phyloP scores from a whole-genome alignment of 2,113 vertebrate species.

The Genyomyrus donnyi region DNA sequence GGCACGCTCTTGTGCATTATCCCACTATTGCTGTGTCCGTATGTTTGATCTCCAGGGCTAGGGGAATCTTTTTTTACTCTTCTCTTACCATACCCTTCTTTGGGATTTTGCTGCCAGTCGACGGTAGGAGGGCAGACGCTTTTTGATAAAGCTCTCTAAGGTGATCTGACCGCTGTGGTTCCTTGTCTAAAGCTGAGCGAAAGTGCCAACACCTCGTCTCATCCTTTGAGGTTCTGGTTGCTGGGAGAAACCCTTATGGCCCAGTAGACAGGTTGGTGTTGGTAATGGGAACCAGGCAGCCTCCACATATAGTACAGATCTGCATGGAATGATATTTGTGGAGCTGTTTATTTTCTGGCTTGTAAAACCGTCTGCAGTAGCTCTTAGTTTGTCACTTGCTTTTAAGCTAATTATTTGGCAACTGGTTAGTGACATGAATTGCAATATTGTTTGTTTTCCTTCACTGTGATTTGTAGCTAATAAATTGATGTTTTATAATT shows the following conservation, averaged over 20 bases:
- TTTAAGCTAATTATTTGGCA: background rate
- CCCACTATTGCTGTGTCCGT: background rate
- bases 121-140: background rate
- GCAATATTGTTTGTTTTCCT: background rate
- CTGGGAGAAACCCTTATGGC: background rate
- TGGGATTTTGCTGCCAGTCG: background rate
- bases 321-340: background rate
- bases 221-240: background rate
- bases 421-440: background rate
- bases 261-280: background rate
- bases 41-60: slow-evolving; percentile 5
- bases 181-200: background rate
- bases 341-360: background rate
- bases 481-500: background rate
- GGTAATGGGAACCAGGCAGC: background rate
- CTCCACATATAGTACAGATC: background rate
- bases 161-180: background rate
- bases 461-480: background rate
- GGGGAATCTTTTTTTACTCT: background rate
- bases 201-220: background rate
- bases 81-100: background rate
- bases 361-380: slow-evolving; percentile 10
- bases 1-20: background rate
- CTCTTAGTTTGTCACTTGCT: background rate
- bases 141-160: background rate